Conservation (phyloP, 2,797 vertebrate genomes). For the Euthynnus affinis region DNA sequence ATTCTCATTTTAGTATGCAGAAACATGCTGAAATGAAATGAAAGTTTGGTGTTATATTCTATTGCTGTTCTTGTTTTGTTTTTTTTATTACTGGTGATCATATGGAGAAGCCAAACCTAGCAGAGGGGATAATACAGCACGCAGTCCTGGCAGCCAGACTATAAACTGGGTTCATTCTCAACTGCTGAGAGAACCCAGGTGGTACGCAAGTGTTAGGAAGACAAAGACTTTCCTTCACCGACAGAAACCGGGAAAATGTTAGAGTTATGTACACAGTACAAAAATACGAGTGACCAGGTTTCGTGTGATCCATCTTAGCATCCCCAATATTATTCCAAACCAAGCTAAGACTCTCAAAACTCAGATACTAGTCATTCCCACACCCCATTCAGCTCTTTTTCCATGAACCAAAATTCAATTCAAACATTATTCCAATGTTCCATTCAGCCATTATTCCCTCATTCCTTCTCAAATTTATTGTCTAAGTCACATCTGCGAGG, state of each 20-base stretch:
- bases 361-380: background rate
- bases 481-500: conserved; percentile 51
- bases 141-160: background rate
- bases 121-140: background rate
- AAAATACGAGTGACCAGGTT: background rate
- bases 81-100: background rate
- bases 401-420: conserved; percentile 7
- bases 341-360: background rate
- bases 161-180: background rate
- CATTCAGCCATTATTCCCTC: conserved; percentile 28
- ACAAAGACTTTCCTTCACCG: background rate
- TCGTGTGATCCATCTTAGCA: background rate
- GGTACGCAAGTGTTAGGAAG: background rate
- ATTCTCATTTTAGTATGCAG: background rate
- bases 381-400: background rate
- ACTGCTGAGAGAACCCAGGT: background rate
- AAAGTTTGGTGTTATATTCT: background rate
- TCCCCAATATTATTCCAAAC: conserved; percentile 3
- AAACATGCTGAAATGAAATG: background rate
- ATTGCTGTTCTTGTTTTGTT: background rate
- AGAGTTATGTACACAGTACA: background rate
- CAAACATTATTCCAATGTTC: conserved; percentile 13
- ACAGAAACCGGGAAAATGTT: background rate
- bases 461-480: conserved; percentile 39
- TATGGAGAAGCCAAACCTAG: background rate